Evolutionary conservation across 23 tunicate genomes (phyloP).

Genomic region (Phallusia fumigata): DNA sequence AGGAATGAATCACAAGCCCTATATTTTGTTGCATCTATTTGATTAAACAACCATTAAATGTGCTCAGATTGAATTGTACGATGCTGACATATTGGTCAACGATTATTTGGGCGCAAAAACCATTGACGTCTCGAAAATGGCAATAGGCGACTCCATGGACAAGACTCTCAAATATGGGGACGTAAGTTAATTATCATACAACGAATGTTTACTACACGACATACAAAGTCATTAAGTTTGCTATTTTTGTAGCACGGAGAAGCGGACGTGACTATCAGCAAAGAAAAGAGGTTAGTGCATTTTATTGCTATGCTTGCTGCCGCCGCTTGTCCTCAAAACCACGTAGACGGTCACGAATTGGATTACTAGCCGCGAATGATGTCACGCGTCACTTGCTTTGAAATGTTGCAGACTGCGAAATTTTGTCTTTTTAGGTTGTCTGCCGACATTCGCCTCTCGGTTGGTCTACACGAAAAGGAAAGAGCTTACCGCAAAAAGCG

Average conservation of each 20-base stretch:
- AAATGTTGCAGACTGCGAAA: no score
- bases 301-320: no score
- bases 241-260: conserved; percentile 1
- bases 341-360: no score
- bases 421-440: conserved; percentile 14
- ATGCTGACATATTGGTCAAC: not conserved
- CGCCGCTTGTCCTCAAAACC: no score
- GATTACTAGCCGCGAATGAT: no score
- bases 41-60: no score
- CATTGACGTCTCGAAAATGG: not conserved
- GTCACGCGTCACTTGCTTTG: no score
- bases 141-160: not conserved
- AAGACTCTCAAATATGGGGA: not conserved
- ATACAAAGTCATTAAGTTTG: no score
- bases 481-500: conserved; percentile 56
- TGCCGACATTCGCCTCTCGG: conserved; percentile 55
- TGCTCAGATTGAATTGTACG: not conserved
- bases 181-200: not conserved
- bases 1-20: not conserved
- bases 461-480: conserved; percentile 40
- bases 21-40: not conserved
- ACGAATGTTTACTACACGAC: not conserved
- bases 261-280: not conserved
- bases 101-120: not conserved
- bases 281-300: not conserved